Conservation (phyloP, 1,140 invertebrate genomes). For the Xylocopa sonorina region DNA sequence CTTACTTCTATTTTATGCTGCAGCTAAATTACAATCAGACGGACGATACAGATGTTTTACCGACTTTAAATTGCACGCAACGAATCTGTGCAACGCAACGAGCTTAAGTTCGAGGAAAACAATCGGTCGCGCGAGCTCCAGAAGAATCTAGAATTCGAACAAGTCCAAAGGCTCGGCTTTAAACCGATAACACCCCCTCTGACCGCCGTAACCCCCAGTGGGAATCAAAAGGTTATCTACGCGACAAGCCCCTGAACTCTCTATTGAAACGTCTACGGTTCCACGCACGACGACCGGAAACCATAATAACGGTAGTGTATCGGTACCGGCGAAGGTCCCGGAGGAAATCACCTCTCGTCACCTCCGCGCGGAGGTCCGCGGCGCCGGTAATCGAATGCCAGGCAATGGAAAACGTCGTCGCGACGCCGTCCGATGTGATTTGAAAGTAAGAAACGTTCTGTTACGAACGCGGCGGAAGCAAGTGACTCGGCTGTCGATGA, state of each 20-base stretch:
- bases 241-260: background rate
- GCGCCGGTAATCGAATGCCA: constrained; percentile 32
- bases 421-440: constrained; percentile 18
- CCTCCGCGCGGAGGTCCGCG: background rate
- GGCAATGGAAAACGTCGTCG: background rate
- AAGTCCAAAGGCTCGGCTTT: too few relatives aligned
- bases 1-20: too few relatives aligned
- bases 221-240: constrained; percentile 16
- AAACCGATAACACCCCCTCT: background rate
- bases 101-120: too few relatives aligned
- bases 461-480: constrained; percentile 68
- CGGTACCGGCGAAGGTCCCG: background rate
- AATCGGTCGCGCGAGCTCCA: too few relatives aligned
- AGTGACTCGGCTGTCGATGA: constrained; percentile 73
- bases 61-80: too few relatives aligned
- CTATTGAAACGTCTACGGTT: background rate
- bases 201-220: too few relatives aligned
- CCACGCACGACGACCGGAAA: background rate
- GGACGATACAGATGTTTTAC: too few relatives aligned
- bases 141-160: too few relatives aligned
- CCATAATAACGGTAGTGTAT: constrained; percentile 29
- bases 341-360: constrained; percentile 49
- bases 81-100: too few relatives aligned
- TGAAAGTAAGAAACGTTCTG: constrained; percentile 55
- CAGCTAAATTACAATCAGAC: too few relatives aligned